Evolutionary conservation across 2,888 invertebrate species (phyloP).

Genomic region (Archips crataeganus): DNA sequence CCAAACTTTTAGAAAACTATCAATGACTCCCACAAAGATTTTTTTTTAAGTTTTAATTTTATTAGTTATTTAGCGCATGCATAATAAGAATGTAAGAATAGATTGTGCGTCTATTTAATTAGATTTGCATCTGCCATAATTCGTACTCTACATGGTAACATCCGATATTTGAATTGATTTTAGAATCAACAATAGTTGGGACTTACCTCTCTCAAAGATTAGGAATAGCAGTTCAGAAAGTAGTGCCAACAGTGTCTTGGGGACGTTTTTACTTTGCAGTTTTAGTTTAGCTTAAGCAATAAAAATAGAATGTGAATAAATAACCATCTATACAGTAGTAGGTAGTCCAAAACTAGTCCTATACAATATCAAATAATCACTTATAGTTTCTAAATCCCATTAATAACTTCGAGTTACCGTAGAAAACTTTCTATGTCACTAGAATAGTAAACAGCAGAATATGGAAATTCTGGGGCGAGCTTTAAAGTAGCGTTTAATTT

Average conservation of each 20-base stretch:
- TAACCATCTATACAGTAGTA: too few species aligned
- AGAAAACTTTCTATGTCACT: constrained; percentile 9
- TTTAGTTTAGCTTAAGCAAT: too few species aligned
- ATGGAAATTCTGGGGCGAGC: constrained; percentile 23
- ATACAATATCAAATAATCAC: background rate
- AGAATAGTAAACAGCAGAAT: constrained; percentile 15
- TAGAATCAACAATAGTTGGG: too few species aligned
- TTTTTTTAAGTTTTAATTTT: background rate
- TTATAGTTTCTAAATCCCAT: constrained; percentile 5
- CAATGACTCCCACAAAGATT: background rate
- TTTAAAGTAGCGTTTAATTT: constrained; percentile 46
- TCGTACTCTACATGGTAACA: too few species aligned
- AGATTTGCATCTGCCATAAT: background rate
- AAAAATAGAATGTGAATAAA: too few species aligned
- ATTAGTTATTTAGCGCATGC: background rate
- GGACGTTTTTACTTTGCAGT: too few species aligned
- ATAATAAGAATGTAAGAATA: background rate
- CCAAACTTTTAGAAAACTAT: background rate
- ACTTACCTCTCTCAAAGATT: too few species aligned
- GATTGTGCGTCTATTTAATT: background rate
- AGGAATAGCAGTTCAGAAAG: too few species aligned
- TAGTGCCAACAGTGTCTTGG: too few species aligned
- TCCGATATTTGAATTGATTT: too few species aligned
- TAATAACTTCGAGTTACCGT: background rate
- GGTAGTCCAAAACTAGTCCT: too few species aligned